Percentiles rank a stretch among this genome's conserved stretches.
Conservation (phyloP, 2,888 invertebrate species). For the Eurytoma californica region DNA sequence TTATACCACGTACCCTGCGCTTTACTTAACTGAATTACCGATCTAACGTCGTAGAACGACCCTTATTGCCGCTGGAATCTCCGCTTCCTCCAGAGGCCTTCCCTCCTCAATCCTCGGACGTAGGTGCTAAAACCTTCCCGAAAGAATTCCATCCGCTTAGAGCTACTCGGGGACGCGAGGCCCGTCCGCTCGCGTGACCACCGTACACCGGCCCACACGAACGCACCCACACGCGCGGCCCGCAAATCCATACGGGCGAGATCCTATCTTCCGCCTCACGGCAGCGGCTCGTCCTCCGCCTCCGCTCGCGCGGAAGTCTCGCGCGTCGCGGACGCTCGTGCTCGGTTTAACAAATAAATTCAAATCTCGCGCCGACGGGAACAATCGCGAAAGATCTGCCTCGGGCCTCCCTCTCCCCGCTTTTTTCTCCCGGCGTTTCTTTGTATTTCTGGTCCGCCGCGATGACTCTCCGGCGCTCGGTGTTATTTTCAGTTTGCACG, state of each 20-base stretch:
- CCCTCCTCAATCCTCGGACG: no score
- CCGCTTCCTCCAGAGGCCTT: no score
- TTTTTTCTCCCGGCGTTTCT: neutral
- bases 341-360: conserved; percentile 51
- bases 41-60: no score
- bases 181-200: conserved; percentile 34
- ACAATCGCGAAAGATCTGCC: conserved; percentile 25
- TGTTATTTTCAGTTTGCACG: no score
- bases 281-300: neutral
- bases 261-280: conserved; percentile 27
- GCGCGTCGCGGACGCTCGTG: conserved; percentile 45
- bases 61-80: no score
- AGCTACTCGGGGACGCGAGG: neutral
- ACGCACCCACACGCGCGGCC: neutral
- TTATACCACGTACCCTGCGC: no score
- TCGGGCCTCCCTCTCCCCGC: neutral
- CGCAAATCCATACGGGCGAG: neutral
- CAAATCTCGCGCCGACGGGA: conserved; percentile 34
- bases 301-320: conserved; percentile 40
- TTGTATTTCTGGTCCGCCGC: neutral
- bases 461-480: no score
- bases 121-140: no score
- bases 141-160: no score
- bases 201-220: neutral
- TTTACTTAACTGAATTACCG: no score